These are phyloP conservation scores for Notodonta ziczac DNA, from an alignment of 2,888 invertebrate genomes.

Conservation along the genomic window DNA sequence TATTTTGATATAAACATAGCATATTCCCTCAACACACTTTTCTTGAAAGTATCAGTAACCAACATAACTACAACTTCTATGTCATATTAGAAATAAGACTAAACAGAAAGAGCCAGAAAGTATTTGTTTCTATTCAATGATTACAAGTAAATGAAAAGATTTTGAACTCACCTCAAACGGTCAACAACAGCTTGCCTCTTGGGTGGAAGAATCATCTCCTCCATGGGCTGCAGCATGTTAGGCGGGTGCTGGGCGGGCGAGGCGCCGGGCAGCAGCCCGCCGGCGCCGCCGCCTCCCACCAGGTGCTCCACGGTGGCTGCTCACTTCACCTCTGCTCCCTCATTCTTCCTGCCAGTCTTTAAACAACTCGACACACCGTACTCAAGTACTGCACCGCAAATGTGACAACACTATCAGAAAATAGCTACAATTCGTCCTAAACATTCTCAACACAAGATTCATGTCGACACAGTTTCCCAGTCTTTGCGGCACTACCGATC, in stretches of 20 bases:
- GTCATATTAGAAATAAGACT: neutral
- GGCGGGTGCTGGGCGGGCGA: slow-evolving; percentile 86
- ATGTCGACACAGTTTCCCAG: slow-evolving; percentile 58
- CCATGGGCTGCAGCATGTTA: slow-evolving; percentile 86
- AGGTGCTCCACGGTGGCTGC: slow-evolving; percentile 88
- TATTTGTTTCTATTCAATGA: no score
- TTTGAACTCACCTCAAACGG: slow-evolving; percentile 85
- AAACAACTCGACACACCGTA: slow-evolving; percentile 32
- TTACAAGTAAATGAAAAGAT: no score
- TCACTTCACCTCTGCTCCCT: slow-evolving; percentile 63
- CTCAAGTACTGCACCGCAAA: slow-evolving; percentile 73
- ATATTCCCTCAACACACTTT: neutral
- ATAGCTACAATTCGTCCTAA: slow-evolving; percentile 71
- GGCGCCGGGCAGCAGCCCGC: slow-evolving; percentile 87
- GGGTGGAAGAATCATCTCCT: slow-evolving; percentile 90
- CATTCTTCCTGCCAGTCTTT: slow-evolving; percentile 56
- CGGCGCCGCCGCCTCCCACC: slow-evolving; percentile 90
- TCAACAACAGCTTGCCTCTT: slow-evolving; percentile 95
- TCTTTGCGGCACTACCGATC: slow-evolving; percentile 28
- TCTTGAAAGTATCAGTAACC: neutral
- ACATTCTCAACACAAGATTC: slow-evolving; percentile 63
- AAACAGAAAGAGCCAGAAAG: neutral
- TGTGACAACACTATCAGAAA: slow-evolving; percentile 67
- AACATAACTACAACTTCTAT: neutral
- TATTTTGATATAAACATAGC: neutral